Base-by-base conservation (phyloP, 2,797 vertebrate species). In the Melanotaenia boesemani region DNA sequence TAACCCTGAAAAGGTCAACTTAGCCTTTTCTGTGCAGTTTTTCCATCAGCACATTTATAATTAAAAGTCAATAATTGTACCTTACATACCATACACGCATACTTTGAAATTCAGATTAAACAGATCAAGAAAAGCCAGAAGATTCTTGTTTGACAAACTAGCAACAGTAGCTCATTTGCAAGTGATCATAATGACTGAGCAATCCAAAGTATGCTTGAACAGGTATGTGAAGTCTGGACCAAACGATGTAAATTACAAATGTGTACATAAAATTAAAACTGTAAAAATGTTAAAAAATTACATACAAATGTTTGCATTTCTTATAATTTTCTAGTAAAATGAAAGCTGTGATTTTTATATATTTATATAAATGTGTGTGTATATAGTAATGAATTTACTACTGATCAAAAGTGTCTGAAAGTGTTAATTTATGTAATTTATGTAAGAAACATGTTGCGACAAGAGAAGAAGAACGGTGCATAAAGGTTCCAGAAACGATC, bases 341-440 rank as follows among this genome's bases (percentile, higher is more conserved):
- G 13, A 8, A 67, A 55, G 11, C 52, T 56, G 64, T 67, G 34
- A 39, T 16, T 37, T 39, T 50, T 28, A 28, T 28, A 28, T 28
- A 28, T 28, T 28, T 28, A 4, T 28, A 28, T 28, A 28, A 28
- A 28, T 28, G 28, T 28, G 28, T 28, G 28, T 28, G 28, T 28
- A 28, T 28, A 28, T 28, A 28, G 28, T 28, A 28, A 28, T 4
- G 28, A 28, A 28, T 28, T 28, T 28, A n/a, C 7, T 39, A 63
- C 39, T 36, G 15, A 63, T 30, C 0, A 26, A 60, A 61, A 28
- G 1, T 86, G 55, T 77, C 36, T 70, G 22, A 54, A 26, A 56
- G 30, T 24, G 50, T 39, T 39, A 66, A 73, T n/a, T 32, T 68
- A 52, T 61, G 36, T 30, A 61, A 70, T 70, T 61, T 61, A 37